phyloP scores from a whole-genome alignment of 2,888 invertebrate genomes.

The Tachina lurida region DNA sequence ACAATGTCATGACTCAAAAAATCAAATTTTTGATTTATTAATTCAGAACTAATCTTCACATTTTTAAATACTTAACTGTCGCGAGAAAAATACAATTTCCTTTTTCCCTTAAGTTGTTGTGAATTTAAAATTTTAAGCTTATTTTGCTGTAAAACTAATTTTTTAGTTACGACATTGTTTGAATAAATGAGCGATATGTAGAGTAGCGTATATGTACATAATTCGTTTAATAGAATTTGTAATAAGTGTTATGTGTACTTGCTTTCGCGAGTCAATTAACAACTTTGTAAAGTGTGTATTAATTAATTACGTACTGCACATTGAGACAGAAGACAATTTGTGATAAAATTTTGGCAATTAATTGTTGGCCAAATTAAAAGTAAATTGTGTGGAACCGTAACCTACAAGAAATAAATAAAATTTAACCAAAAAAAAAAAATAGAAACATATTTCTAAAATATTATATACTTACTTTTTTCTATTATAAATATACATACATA shows the following conservation, averaged over 20 bases:
- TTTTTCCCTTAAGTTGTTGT: too few species aligned
- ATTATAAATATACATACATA: constrained; percentile 31
- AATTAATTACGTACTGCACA: constrained; percentile 53
- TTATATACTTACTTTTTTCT: constrained; percentile 39
- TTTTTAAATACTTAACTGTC: too few species aligned
- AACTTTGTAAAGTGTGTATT: constrained; percentile 54
- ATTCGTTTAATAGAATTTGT: constrained; percentile 38
- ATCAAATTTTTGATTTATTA: too few species aligned
- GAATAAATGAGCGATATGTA: neutral
- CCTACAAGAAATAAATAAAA: constrained; percentile 31
- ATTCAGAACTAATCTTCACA: too few species aligned
- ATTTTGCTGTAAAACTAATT: too few species aligned
- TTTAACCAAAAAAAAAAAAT: constrained; percentile 22
- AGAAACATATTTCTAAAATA: neutral
- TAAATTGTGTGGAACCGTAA: constrained; percentile 72
- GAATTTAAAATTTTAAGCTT: too few species aligned
- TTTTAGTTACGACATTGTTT: too few species aligned
- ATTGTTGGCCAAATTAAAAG: constrained; percentile 73
- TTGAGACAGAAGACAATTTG: constrained; percentile 59
- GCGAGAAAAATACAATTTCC: too few species aligned
- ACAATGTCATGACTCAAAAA: too few species aligned
- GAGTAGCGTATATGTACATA: constrained; percentile 16
- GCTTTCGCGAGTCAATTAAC: constrained; percentile 62
- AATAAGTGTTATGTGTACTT: constrained; percentile 37
- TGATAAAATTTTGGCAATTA: constrained; percentile 72